phyloP scores from a whole-genome alignment of 2,797 vertebrate genomes.

The Poeciliopsis gracilis region DNA sequence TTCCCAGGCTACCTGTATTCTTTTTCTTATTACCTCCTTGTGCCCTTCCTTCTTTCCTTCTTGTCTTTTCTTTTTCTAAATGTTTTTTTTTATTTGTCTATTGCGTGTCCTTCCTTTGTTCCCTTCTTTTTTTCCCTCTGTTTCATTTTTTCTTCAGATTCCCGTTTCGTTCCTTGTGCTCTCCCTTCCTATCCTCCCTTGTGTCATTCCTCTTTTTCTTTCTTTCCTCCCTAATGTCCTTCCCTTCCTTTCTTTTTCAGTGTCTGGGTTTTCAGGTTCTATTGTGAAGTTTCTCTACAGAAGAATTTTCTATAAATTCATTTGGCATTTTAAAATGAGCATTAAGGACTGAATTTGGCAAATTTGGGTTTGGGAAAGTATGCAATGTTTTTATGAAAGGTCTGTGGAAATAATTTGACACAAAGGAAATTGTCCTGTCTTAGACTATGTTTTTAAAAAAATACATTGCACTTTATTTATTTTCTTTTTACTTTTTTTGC shows the following conservation, averaged over 20 bases:
- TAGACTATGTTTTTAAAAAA: not conserved
- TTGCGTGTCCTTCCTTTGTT: not conserved
- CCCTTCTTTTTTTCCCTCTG: not conserved
- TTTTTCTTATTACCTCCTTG: not conserved
- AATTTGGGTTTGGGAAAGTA: not conserved
- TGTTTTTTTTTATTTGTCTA: not conserved
- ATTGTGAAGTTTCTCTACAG: not conserved
- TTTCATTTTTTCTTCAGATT: not conserved
- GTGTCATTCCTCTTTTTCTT: not conserved
- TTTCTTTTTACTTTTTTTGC: not conserved
- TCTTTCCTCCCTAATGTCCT: not conserved
- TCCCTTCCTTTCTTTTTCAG: not conserved
- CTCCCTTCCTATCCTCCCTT: not conserved
- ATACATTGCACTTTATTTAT: not conserved
- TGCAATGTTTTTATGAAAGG: not conserved
- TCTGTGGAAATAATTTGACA: not conserved
- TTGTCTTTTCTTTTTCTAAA: not conserved
- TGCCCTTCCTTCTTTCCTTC: not conserved
- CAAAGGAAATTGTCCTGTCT: not conserved
- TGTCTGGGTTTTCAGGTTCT: not conserved
- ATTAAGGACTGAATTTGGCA: not conserved
- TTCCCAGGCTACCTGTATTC: not conserved
- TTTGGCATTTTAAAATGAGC: not conserved
- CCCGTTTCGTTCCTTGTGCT: not conserved
- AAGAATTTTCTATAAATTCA: not conserved